Base-by-base conservation (phyloP, 2,888 invertebrate species). In the Ceraclea dissimilis region DNA sequence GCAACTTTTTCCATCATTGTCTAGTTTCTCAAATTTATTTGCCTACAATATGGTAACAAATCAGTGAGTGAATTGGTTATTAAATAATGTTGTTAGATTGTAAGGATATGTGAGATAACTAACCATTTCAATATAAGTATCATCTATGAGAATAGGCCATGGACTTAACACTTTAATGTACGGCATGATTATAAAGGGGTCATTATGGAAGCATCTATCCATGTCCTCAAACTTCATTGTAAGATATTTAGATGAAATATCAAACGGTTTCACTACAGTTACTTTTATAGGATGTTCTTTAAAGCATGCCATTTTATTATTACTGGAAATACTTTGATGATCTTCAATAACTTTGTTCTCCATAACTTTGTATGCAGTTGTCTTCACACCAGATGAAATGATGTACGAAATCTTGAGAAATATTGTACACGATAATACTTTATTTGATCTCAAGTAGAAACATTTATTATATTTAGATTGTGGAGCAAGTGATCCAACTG, bases 201-300 rank as follows among this genome's bases (percentile, higher is more conserved):
- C 86, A 64, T 80, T 79, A 26, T 83, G 77, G 69, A 83, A 86
- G 64, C 84, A 83, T 66, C 83, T 85, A 2, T 78, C 72, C 59
- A 85, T 73, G 19, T 82, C 78, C 66, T 83, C 83, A 66, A 86
- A 85, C 61, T 82, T 76, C 67, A 79, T 76, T 5, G 85, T 80
- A 60, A 82, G 78, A 73, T 82, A 87, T 66, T 80, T 80, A 8
- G 84, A 82, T 2, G 76, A 71, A 1, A 86, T 78, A 66, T 86
- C 85, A 70, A 88, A 86, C 16, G 87, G 86, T 67, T 86, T 84
- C 4, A 83, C 80, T 5, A 86, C 81, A 59, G 82, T 74, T 55
- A 86, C 73, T 63, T 78, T 76, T 50, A 85, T 77, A 18, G 71
- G 73, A 62, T 82, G 79, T 63, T 83, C 83, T 67, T 81, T 84